Evolutionary conservation across 2,797 vertebrate genomes (phyloP).

Genomic region (Leptodactylus fallax): DNA sequence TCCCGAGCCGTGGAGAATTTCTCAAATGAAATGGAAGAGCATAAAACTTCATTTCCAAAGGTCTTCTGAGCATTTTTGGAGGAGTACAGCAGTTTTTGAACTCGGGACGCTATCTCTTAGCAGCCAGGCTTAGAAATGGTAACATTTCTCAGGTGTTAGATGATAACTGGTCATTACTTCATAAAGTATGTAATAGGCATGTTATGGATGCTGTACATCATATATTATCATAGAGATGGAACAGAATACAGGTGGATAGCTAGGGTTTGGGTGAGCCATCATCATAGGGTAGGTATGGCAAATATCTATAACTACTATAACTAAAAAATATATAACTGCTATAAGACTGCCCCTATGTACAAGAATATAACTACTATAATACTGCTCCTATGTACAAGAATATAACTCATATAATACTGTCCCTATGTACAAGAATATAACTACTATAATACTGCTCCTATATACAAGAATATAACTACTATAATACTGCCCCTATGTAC

Average conservation of each 20-base stretch:
- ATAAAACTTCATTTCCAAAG: background rate
- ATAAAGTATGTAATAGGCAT: background rate
- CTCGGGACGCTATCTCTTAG: background rate
- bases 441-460: conserved; percentile 2
- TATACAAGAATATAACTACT: background rate
- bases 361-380: conserved; percentile 6
- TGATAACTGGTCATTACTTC: background rate
- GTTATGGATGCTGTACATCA: background rate
- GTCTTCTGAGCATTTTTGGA: background rate
- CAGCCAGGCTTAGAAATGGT: background rate
- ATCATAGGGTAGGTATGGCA: too few relatives aligned
- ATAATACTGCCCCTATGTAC: background rate
- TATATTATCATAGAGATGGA: too few relatives aligned
- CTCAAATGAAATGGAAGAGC: background rate
- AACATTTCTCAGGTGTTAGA: background rate
- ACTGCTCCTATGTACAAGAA: background rate
- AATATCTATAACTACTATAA: too few relatives aligned
- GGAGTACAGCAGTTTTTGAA: background rate
- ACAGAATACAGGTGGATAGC: background rate
- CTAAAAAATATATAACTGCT: too few relatives aligned
- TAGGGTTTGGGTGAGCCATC: background rate
- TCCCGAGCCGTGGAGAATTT: conserved; percentile 1
- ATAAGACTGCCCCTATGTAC: background rate
- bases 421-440: background rate
- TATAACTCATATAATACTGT: background rate